phyloP scores from a whole-genome alignment of 1,140 invertebrate genomes.

The Aphaenogaster rudis region DNA sequence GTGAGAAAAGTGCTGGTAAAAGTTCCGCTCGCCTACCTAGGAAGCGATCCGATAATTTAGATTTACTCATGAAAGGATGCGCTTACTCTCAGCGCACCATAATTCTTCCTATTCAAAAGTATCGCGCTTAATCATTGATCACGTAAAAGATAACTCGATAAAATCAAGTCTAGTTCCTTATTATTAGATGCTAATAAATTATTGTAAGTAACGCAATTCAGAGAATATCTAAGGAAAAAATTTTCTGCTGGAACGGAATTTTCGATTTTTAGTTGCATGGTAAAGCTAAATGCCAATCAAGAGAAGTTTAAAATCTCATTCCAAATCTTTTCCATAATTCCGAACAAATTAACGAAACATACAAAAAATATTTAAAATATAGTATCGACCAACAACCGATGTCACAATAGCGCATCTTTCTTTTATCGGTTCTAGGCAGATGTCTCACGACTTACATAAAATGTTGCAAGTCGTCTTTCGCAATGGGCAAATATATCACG shows the following conservation, averaged over 20 bases:
- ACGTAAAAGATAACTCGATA: slow-evolving; percentile 30
- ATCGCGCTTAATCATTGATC: neutral
- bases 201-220: neutral
- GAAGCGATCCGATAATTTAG: slow-evolving; percentile 35
- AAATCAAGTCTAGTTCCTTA: slow-evolving; percentile 24
- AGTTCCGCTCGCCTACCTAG: slow-evolving; percentile 5
- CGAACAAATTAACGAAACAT: neutral
- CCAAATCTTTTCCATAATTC: neutral
- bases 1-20: slow-evolving; percentile 37
- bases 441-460: slow-evolving; percentile 1
- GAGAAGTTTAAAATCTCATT: neutral
- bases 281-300: neutral
- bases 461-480: slow-evolving; percentile 29
- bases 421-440: neutral
- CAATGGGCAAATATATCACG: neutral
- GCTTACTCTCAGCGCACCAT: neutral
- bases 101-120: slow-evolving; percentile 33
- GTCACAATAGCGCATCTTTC: neutral
- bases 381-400: neutral
- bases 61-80: slow-evolving; percentile 19
- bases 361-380: neutral
- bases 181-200: slow-evolving; percentile 33
- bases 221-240: neutral
- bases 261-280: neutral
- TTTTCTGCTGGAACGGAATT: neutral